These are phyloP conservation scores for Leptura quadrifasciata DNA, from an alignment of 2,888 invertebrate genomes.

Conservation along the genomic window DNA sequence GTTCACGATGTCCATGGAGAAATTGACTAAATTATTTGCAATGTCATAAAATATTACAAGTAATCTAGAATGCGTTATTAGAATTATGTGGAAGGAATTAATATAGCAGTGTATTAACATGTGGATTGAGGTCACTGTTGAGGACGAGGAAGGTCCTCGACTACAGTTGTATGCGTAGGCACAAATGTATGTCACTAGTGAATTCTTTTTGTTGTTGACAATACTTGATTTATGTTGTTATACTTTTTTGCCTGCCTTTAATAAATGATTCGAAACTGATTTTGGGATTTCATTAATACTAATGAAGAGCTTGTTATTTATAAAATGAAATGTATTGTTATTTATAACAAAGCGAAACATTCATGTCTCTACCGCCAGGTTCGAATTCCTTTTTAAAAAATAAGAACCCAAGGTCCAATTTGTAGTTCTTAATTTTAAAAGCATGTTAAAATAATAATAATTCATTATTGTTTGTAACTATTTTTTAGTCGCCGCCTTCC, in stretches of 20 bases:
- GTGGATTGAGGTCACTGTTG: constrained; percentile 27
- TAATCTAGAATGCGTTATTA: not conserved
- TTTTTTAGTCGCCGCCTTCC: too few species aligned
- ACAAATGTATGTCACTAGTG: constrained; percentile 30
- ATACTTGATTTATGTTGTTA: constrained; percentile 21
- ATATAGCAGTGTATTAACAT: constrained; percentile 8
- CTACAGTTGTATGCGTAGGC: constrained; percentile 23
- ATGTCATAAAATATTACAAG: not conserved
- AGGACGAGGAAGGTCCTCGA: constrained; percentile 29
- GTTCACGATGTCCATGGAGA: not conserved
- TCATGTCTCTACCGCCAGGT: too few species aligned
- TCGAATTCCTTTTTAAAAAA: too few species aligned
- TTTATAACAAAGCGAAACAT: too few species aligned
- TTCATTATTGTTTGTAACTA: too few species aligned
- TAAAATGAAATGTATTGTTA: not conserved
- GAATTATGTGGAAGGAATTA: constrained; percentile 19
- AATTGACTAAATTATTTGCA: not conserved
- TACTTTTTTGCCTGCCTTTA: constrained; percentile 5
- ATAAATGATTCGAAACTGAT: constrained; percentile 7
- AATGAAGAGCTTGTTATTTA: not conserved
- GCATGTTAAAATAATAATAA: too few species aligned
- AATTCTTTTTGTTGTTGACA: constrained; percentile 29
- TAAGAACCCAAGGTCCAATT: too few species aligned
- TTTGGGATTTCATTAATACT: constrained; percentile 7
- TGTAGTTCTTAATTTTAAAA: too few species aligned